Conservation (phyloP, 53 echinoderm and acorn worm genomes). For the Zoroaster sp. region DNA sequence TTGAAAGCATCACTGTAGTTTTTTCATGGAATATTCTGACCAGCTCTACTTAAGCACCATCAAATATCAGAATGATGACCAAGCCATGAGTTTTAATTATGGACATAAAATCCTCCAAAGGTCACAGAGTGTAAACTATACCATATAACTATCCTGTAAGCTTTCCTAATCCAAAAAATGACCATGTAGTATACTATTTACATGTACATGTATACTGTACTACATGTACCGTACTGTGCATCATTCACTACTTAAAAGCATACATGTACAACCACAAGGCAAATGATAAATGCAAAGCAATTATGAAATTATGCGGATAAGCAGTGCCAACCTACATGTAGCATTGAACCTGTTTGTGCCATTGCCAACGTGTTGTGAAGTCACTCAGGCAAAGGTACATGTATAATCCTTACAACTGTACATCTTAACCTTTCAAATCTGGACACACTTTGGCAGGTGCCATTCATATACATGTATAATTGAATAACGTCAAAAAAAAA, state of each 20-base stretch:
- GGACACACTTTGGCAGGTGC: neutral
- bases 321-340: neutral
- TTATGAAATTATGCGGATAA: conserved; percentile 14
- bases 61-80: neutral
- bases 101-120: neutral
- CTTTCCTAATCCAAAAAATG: neutral
- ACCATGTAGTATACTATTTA: no score
- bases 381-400: neutral
- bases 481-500: no score
- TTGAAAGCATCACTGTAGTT: no score
- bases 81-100: neutral
- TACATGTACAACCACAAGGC: neutral
- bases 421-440: neutral
- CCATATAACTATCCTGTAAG: neutral
- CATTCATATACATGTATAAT: neutral
- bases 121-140: neutral
- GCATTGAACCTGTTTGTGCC: neutral
- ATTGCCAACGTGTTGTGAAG: neutral
- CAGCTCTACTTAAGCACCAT: no score
- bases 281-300: neutral
- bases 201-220: neutral
- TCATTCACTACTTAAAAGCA: neutral
- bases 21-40: no score
- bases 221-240: neutral
- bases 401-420: neutral